phyloP scores from a whole-genome alignment of 2,113 vertebrate genomes.

The Syrrhaptes paradoxus region DNA sequence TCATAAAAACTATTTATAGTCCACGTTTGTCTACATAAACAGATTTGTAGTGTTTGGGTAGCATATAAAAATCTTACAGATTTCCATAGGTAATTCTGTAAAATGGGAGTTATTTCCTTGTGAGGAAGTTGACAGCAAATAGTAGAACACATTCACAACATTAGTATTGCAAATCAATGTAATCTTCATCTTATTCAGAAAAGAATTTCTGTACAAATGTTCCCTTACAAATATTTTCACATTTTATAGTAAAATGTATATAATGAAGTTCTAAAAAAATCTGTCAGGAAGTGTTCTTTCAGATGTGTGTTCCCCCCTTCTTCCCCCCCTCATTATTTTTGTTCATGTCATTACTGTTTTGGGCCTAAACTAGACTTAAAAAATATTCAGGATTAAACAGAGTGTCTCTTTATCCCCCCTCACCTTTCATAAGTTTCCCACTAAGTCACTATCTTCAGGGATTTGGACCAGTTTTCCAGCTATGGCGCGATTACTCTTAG shows the following conservation, averaged over 20 bases:
- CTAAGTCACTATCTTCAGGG: neutral
- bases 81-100: neutral
- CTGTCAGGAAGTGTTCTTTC: neutral
- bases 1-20: neutral
- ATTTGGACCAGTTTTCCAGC: neutral
- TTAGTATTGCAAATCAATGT: neutral
- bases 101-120: neutral
- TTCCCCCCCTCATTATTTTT: neutral
- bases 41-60: neutral
- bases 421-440: neutral
- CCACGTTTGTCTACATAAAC: neutral
- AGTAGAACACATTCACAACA: neutral
- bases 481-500: neutral
- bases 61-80: neutral
- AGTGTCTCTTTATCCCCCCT: neutral
- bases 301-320: fast-evolving
- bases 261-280: neutral
- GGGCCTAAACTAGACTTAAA: neutral
- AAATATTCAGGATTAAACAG: neutral
- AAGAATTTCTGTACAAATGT: neutral
- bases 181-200: neutral
- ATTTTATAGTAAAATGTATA: neutral
- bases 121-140: neutral
- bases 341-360: neutral
- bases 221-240: neutral